Conservation (phyloP, 2,113 vertebrate species). For the Chaenogobius annularis region DNA sequence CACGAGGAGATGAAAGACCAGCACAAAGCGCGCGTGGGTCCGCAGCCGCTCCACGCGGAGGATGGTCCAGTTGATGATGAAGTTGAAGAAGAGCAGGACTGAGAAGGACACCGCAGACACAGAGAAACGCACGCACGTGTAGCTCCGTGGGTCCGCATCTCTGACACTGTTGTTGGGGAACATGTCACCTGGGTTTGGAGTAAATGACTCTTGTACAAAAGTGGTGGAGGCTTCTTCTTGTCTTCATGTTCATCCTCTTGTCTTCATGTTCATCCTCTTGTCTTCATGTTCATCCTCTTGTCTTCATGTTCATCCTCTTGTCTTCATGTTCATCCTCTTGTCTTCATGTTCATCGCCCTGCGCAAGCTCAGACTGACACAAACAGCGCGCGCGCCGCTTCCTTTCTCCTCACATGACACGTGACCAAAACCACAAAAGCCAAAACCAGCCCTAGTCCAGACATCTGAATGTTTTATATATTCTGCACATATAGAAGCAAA, state of each 20-base stretch:
- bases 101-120: conserved; percentile 71
- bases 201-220: background rate
- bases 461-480: no score
- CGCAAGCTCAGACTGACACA: conserved; percentile 35
- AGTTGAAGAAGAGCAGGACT: conserved; percentile 74
- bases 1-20: conserved; percentile 76
- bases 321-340: no score
- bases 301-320: no score
- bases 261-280: no score
- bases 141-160: conserved; percentile 3
- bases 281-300: no score
- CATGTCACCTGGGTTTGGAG: conserved; percentile 34
- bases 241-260: no score
- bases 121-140: conserved; percentile 66
- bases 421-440: background rate
- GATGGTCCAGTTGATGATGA: conserved; percentile 77
- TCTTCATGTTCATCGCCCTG: conserved; percentile 1
- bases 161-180: conserved; percentile 30
- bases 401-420: background rate
- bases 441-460: background rate
- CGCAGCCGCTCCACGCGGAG: conserved; percentile 66
- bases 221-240: background rate
- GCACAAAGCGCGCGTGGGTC: conserved; percentile 73
- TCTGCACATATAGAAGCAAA: no score
- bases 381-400: background rate